Conservation (phyloP, 2,888 invertebrate genomes). For the Trissolcus japonicus region DNA sequence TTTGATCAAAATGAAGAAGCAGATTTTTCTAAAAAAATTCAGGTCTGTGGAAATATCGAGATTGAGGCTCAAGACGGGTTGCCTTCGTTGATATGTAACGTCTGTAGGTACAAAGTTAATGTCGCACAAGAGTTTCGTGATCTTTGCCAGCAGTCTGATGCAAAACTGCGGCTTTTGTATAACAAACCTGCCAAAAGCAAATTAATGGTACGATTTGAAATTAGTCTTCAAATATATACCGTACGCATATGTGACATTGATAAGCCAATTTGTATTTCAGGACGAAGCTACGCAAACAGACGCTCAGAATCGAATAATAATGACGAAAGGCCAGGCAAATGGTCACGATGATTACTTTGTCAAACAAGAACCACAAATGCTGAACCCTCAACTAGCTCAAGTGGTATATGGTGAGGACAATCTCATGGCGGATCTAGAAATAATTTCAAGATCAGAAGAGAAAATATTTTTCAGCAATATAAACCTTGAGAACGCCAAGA, state of each 20-base stretch:
- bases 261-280: constrained; percentile 54
- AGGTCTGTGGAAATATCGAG: constrained; percentile 72
- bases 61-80: constrained; percentile 73
- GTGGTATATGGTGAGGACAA: constrained; percentile 63
- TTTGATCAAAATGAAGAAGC: constrained; percentile 68
- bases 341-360: constrained; percentile 67
- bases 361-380: constrained; percentile 65
- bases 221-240: not conserved
- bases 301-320: constrained; percentile 63
- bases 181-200: constrained; percentile 69
- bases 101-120: constrained; percentile 73
- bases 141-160: constrained; percentile 73
- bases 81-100: constrained; percentile 72
- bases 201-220: constrained; percentile 60
- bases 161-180: constrained; percentile 70
- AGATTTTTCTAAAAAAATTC: constrained; percentile 70
- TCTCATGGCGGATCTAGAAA: constrained; percentile 43
- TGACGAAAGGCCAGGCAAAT: constrained; percentile 63
- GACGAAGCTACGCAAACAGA: constrained; percentile 72
- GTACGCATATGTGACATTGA: not conserved
- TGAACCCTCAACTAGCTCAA: constrained; percentile 42
- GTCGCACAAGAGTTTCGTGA: constrained; percentile 73
- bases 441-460: constrained; percentile 33
- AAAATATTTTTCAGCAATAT: constrained; percentile 65
- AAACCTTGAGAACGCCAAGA: constrained; percentile 56